Evolutionary conservation across 2,888 invertebrate species (phyloP).

Genomic region (Drosophila yooni): DNA sequence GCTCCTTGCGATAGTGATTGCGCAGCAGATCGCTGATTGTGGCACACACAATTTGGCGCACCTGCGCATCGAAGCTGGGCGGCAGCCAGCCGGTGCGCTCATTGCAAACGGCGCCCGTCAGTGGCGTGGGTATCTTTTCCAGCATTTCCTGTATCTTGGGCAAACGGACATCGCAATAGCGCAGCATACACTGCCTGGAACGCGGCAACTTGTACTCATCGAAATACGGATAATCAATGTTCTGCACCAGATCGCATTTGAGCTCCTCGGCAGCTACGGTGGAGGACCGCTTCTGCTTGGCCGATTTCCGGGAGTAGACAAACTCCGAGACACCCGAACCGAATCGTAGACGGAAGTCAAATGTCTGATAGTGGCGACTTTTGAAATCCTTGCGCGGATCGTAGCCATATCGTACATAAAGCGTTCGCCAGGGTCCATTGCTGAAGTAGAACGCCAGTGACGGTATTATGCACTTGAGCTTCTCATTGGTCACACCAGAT

Average conservation of each 20-base stretch:
- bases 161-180: constrained; percentile 93
- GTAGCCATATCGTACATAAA: constrained; percentile 96
- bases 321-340: constrained; percentile 83
- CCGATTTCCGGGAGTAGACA: constrained; percentile 73
- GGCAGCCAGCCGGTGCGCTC: constrained; percentile 93
- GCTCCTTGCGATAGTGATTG: constrained; percentile 81
- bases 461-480: constrained; percentile 92
- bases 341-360: constrained; percentile 90
- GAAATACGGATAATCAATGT: constrained; percentile 86
- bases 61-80: constrained; percentile 88
- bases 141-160: constrained; percentile 92
- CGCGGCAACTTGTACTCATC: constrained; percentile 91
- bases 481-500: constrained; percentile 87
- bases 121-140: constrained; percentile 88
- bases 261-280: constrained; percentile 68
- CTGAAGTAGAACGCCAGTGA: constrained; percentile 93
- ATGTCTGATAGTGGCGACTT: constrained; percentile 93
- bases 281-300: constrained; percentile 61
- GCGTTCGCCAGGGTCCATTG: constrained; percentile 96
- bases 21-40: constrained; percentile 86
- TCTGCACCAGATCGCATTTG: constrained; percentile 73
- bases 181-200: constrained; percentile 95
- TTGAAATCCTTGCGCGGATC: constrained; percentile 93
- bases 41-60: constrained; percentile 90
- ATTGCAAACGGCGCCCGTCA: constrained; percentile 88